Percentiles rank a stretch among this genome's conserved stretches.
phyloP scores from a whole-genome alignment of 2,113 vertebrate species.

The Chionis minor region DNA sequence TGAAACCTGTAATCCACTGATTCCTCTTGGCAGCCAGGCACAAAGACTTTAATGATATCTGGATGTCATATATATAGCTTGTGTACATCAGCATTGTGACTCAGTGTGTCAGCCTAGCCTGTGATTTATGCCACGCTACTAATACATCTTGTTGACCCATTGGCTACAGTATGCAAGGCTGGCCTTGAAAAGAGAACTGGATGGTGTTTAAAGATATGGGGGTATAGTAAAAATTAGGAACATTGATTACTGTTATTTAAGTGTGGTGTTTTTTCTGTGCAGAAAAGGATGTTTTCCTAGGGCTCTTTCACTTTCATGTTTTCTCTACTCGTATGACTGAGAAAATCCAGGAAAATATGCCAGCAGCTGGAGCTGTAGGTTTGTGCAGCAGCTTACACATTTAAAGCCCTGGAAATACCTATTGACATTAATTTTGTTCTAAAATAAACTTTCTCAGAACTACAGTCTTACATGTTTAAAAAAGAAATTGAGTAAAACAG shows the following conservation, averaged over 20 bases:
- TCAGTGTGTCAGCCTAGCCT: neutral
- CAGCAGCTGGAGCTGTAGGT: slow-evolving; percentile 17
- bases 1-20: neutral
- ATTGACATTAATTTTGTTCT: neutral
- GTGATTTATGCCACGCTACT: neutral
- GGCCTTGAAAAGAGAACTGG: neutral
- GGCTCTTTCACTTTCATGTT: neutral
- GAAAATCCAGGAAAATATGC: neutral
- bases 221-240: neutral
- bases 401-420: neutral
- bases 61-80: neutral
- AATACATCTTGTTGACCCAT: neutral
- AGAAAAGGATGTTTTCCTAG: neutral
- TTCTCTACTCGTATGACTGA: neutral
- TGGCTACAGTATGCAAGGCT: neutral
- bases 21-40: neutral
- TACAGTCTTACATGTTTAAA: neutral
- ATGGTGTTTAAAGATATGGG: neutral
- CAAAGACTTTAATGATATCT: neutral
- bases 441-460: neutral
- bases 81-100: neutral
- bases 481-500: neutral
- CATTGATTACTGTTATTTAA: neutral
- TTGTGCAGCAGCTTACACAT: neutral
- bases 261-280: neutral